Percentiles rank a stretch among this genome's conserved stretches.
Conservation (phyloP, 2,888 invertebrate species). For the Anthoptus insignis region DNA sequence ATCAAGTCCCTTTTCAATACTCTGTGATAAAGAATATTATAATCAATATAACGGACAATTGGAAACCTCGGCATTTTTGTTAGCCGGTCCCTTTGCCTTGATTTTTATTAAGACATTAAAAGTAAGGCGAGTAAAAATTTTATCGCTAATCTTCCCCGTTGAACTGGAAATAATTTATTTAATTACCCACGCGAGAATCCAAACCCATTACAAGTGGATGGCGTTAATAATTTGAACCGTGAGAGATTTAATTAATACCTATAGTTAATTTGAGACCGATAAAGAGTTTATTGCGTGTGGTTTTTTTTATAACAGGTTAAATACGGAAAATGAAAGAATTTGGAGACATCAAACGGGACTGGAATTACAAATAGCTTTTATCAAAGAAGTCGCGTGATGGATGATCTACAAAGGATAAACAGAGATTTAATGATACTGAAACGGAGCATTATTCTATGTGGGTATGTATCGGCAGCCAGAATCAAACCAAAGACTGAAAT, state of each 20-base stretch:
- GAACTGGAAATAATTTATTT: constrained; percentile 47
- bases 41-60: constrained; percentile 10
- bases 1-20: constrained; percentile 3
- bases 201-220: constrained; percentile 37
- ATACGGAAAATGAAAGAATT: constrained; percentile 12
- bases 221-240: constrained; percentile 29
- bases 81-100: constrained; percentile 17
- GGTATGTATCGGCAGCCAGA: constrained; percentile 50
- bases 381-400: constrained; percentile 31
- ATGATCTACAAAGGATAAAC: constrained; percentile 32
- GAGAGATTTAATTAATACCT: constrained; percentile 41
- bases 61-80: constrained; percentile 3
- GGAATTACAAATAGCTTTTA: constrained; percentile 30
- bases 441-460: constrained; percentile 51
- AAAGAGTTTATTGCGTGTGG: constrained; percentile 54
- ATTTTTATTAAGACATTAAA: constrained; percentile 47
- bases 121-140: constrained; percentile 33
- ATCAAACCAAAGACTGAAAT: constrained; percentile 29
- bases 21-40: background rate
- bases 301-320: constrained; percentile 12
- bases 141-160: constrained; percentile 46
- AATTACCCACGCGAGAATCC: constrained; percentile 45
- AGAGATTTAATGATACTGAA: constrained; percentile 28
- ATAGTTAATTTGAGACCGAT: constrained; percentile 46
- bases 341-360: constrained; percentile 30